Base-by-base conservation (phyloP, 2,888 invertebrate genomes). In the Sabatieria punctata region DNA sequence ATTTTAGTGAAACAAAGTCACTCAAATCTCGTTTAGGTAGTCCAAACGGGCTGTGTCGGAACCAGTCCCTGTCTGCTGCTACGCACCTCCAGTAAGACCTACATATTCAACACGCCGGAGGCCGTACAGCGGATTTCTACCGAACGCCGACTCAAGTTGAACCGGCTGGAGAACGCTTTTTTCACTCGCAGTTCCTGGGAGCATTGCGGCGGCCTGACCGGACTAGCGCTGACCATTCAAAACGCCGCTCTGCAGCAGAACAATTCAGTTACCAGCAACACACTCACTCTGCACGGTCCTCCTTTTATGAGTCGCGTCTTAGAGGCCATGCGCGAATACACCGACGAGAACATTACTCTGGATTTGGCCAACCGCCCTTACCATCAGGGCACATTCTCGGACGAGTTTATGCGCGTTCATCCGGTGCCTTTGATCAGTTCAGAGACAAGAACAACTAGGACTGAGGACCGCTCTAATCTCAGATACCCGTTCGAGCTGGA, bases 41-140 rank as follows among this genome's bases (percentile, higher is more conserved):
- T 47, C 6, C 41, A 48, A 33, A 47, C 13, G 19, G 47, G 45
- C 2, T 48, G 23, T 27, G 6, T n/a, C 23, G 48, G 47, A n/a
- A 22, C 15, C 19, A 22, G 33, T 4, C n/a, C 19, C 18, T 27
- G 40, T 30, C 15, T 46, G 3, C 37, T 42, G n/a, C 19, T 48
- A 21, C 4, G 8, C 15, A 65, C 63, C 33, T 15, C 4, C 11
- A 15, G n/a, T 4, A 18, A 15, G 11, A 3, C 24, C 15, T 91
- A 89, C 64, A 65, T 93, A 3, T 91, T 93, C 64, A 93, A 93
- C 66, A 89, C 89, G 64, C 88, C 89, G 1, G 91, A 91, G 71
- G 83, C 85, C 37, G 82, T 82, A 0, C 89, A 91, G 65, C 74
- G 91, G 8, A 65, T 88, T 24, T 79, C 82, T 0, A 78, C 81